These are phyloP conservation scores for Xanthorhoe designata DNA, from an alignment of 2,888 invertebrate genomes.

Conservation along the genomic window DNA sequence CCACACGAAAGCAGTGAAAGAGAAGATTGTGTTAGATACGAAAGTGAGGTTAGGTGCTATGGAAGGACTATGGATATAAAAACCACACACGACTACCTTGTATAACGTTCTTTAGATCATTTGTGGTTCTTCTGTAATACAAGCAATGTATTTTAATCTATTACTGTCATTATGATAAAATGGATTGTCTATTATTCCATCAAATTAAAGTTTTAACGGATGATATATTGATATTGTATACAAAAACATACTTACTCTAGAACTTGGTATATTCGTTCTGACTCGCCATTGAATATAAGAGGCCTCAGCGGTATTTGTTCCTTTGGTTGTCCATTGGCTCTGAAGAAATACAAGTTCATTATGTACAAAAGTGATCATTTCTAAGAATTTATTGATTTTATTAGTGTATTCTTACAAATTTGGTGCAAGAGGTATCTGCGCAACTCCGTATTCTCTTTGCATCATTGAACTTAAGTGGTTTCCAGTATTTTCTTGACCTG, in stretches of 20 bases:
- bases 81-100: conserved; percentile 82
- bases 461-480: conserved; percentile 83
- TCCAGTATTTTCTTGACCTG: conserved; percentile 69
- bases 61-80: conserved; percentile 53
- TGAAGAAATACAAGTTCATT: conserved; percentile 47
- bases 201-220: conserved; percentile 35
- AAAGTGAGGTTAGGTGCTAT: conserved; percentile 45
- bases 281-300: conserved; percentile 88
- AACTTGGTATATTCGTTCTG: conserved; percentile 88
- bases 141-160: conserved; percentile 55
- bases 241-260: conserved; percentile 87
- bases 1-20: conserved; percentile 67
- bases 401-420: conserved; percentile 67
- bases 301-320: conserved; percentile 93
- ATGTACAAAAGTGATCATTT: neutral
- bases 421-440: conserved; percentile 69
- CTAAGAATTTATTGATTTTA: neutral
- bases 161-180: conserved; percentile 28
- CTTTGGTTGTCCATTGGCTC: conserved; percentile 81
- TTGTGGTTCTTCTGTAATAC: conserved; percentile 83
- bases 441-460: conserved; percentile 79
- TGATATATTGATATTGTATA: conserved; percentile 33
- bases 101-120: conserved; percentile 83
- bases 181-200: conserved; percentile 3
- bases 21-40: conserved; percentile 55